These are phyloP conservation scores for Pedetes capensis DNA, from an alignment of 2,113 vertebrate species.

Conservation along the genomic window DNA sequence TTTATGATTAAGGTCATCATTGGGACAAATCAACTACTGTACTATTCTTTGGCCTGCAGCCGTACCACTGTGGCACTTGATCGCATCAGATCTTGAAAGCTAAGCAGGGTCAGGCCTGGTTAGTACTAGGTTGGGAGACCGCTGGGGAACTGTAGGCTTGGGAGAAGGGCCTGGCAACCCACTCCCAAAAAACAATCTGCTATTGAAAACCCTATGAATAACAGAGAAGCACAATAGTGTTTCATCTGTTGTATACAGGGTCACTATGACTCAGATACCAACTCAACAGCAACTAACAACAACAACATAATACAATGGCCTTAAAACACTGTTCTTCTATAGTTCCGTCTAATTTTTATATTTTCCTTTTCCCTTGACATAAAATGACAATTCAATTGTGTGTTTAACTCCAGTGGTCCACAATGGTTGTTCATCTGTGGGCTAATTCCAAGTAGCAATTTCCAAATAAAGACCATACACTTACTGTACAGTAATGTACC, in stretches of 20 bases:
- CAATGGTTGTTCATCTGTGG: background rate
- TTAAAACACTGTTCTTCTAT: background rate
- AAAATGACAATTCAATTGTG: background rate
- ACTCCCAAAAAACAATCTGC: no score
- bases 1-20: background rate
- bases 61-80: no score
- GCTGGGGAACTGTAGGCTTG: no score
- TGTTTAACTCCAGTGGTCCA: slow-evolving; percentile 2
- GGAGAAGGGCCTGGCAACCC: no score
- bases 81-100: no score
- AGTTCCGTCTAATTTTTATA: slow-evolving; percentile 34
- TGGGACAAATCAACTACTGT: background rate
- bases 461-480: slow-evolving; percentile 15
- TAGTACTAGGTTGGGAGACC: no score
- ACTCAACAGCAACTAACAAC: no score
- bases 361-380: slow-evolving; percentile 33
- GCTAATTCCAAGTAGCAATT: background rate
- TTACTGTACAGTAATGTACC: background rate
- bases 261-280: no score
- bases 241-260: no score
- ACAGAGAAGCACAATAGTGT: no score
- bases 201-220: no score
- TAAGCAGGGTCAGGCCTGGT: no score
- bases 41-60: background rate
- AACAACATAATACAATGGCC: background rate